Base-by-base conservation (phyloP, 2,113 vertebrate genomes). In the Microtus pennsylvanicus region DNA sequence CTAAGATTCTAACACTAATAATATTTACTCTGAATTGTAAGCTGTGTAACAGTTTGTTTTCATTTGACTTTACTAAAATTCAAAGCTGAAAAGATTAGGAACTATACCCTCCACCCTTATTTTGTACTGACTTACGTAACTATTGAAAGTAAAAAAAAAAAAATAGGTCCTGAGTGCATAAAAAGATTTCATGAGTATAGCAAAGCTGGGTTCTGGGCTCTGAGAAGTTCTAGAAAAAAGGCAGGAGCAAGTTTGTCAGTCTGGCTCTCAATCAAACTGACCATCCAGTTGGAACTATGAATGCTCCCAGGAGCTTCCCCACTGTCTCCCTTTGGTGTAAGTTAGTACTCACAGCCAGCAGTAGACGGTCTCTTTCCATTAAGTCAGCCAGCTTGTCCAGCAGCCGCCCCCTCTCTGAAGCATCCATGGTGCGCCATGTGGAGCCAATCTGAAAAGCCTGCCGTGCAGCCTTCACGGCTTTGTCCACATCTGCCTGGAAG, bases 401-500 rank as follows among this genome's bases (percentile, higher is more conserved):
- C 1, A 99, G 98, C 30, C 97, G 97, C 38, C 99, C 99, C 87
- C 99, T 95, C 89, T 99, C 98, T 0, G 99, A 99, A 97, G 99
- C 99, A 91, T 99, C 99, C 99, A 99, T 99, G 7, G 98, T 99
- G n/a, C 99, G 98, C 99, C 99, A 99, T 45, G 98, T 96, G 30
- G 99, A 99, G 13, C 99, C 99, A 7, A 98, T 91, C 97, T 99
- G 98, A 94, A 99, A 99, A 95, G 99, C 99, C 52, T 98, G 97
- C 77, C 99, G 98, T 55, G 99, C 99, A 38, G 98, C 99, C 97
- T 98, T 98, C 75, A 99, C 99, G n/a, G 99, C 99, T 92, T 98
- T 98, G 94, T 99, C 98, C 17, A 99, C 72, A 89, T 99, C 99
- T 1, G 98, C 99, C 99, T 99, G 94, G 9, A 75, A 94, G 65